Conservation (phyloP, 2,888 invertebrate species). For the Notocelia uddmanniana region DNA sequence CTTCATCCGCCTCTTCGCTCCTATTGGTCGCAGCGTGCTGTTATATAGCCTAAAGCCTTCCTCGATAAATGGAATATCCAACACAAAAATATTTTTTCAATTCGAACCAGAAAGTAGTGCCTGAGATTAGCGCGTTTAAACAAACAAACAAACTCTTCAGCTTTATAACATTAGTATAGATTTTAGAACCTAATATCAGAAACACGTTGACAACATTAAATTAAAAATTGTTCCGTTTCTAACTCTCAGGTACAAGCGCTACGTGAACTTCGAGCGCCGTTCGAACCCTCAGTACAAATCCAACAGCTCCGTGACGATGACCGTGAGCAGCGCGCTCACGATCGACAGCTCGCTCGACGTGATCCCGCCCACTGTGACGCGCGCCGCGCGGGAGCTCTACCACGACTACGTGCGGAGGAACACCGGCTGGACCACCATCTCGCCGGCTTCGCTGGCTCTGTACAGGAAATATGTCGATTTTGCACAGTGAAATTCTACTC, state of each 20-base stretch:
- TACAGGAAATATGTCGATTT: conserved; percentile 75
- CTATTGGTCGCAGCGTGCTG: no score
- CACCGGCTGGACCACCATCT: conserved; percentile 81
- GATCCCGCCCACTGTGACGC: conserved; percentile 88
- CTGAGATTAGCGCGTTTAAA: no score
- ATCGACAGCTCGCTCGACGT: conserved; percentile 88
- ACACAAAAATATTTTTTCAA: no score
- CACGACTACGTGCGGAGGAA: conserved; percentile 87
- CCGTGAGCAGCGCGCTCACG: conserved; percentile 87
- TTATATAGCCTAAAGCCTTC: no score
- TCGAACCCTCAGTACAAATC: conserved; percentile 83
- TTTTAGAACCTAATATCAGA: no score
- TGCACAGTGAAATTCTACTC: conserved; percentile 57
- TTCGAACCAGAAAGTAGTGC: no score
- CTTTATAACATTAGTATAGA: no score
- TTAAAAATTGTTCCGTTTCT: no score
- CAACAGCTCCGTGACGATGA: conserved; percentile 83
- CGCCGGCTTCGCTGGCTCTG: conserved; percentile 58
- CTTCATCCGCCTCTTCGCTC: no score
- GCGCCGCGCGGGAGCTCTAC: conserved; percentile 88
- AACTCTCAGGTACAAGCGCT: conserved; percentile 81
- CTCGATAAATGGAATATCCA: no score
- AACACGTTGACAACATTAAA: no score
- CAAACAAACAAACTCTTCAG: no score
- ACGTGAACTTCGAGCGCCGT: conserved; percentile 88